Base-by-base conservation (phyloP, 1,140 invertebrate genomes). In the Trichonephila clavipes region DNA sequence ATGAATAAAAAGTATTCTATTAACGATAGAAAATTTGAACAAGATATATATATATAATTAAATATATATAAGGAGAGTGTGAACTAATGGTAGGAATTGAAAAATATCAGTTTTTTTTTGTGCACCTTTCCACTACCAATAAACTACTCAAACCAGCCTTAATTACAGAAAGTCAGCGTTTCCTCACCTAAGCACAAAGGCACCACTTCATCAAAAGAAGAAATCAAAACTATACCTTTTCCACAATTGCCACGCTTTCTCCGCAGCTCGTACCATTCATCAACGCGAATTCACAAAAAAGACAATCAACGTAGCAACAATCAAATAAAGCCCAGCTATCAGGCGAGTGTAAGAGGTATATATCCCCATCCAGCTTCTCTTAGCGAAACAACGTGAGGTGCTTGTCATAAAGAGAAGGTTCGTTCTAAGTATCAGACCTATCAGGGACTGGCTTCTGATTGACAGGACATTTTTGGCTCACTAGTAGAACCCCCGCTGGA, bases 361-460 rank as follows among this genome's bases (percentile, higher is more conserved):
- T 69, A 83, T 81, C 58, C 34, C 58, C 66, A 77, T 90, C 19
- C 88, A 34, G 72, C 12, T 62, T 21, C 89, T 90, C 61, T 90
- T 34, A 90, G 89, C 2, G 18, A 51, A 14, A 8, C 89, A 82
- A 90, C 89, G 89, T 82, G 72, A 90, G 44, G 88, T 81, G 44
- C 44, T 90, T 90, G 88, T 90, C 51, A 90, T 82, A 82, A 82
- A 62, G 28, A 82, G 59, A 90, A 62, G 59, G 51, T 28, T 19
- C 18, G 40, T 69, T 16, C 28, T 77, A 59, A 59, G 44, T 83
- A 58, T 40, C 69, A 77, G n/a, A 58, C 3, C 88, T 59, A 77
- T 77, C 88, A 81, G 69, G 77, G 8, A 44, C 88, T 61, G 1
- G 1, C 19, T 44, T 10, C 19, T 90, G 89, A 90, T 90, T 90